A percentile compares a stretch with the other conserved stretches of the same genome.
phyloP scores from a whole-genome alignment of 2,113 vertebrate species.

The Thamnophis sirtalis region DNA sequence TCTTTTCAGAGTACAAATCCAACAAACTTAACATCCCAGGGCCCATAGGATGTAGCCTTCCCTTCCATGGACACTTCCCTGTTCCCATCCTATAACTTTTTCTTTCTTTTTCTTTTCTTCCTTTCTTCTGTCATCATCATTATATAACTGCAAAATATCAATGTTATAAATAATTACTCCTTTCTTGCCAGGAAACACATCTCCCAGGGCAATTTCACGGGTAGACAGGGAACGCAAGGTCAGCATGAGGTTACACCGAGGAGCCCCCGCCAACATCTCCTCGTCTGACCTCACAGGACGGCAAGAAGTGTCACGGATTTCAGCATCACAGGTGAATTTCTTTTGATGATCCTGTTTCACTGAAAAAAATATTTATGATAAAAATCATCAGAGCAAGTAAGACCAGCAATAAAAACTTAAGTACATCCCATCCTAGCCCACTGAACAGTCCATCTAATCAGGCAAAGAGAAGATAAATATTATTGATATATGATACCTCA shows the following conservation, averaged over 20 bases:
- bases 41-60: neutral
- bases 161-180: neutral
- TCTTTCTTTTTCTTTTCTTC: neutral
- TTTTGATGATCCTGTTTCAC: rapidly evolving
- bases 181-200: slow-evolving; percentile 82
- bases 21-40: neutral
- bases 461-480: neutral
- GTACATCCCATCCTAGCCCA: neutral
- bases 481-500: too few species aligned
- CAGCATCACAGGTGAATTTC: slow-evolving; percentile 85
- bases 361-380: neutral
- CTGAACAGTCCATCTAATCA: neutral
- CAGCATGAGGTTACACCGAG: slow-evolving; percentile 94
- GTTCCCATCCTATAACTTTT: neutral
- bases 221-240: slow-evolving; percentile 95
- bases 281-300: slow-evolving; percentile 93
- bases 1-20: neutral
- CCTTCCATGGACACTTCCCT: neutral
- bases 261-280: slow-evolving; percentile 91
- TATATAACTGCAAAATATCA: neutral
- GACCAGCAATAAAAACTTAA: neutral
- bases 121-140: rapidly evolving
- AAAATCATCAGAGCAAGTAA: neutral
- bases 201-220: slow-evolving; percentile 93
- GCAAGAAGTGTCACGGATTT: slow-evolving; percentile 87